A percentile compares a stretch with the other conserved stretches of the same genome.
These are phyloP conservation scores for Mongoloraphidia duomilia DNA, from an alignment of 2,888 invertebrate species.

Conservation along the genomic window DNA sequence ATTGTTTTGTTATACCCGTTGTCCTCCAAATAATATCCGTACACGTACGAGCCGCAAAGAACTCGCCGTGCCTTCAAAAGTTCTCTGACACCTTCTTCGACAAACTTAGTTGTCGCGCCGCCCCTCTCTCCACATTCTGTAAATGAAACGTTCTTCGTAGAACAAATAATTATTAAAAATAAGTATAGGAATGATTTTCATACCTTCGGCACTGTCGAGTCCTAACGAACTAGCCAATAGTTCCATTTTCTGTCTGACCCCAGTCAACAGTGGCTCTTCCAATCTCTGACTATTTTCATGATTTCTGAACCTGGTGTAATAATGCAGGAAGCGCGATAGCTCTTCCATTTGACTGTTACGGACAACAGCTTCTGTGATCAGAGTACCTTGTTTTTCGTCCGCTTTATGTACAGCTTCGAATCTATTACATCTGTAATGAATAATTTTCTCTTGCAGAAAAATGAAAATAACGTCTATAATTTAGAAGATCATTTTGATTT, in stretches of 20 bases:
- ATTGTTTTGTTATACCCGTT: constrained; percentile 49
- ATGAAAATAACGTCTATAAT: no score
- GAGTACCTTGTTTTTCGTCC: constrained; percentile 40
- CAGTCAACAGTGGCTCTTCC: constrained; percentile 43
- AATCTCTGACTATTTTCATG: constrained; percentile 49
- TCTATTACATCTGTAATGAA: constrained; percentile 28
- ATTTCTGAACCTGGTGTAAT: constrained; percentile 47
- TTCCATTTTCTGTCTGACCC: constrained; percentile 46
- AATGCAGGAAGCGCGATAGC: constrained; percentile 48
- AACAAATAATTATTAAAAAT: not conserved
- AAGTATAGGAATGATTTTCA: not conserved
- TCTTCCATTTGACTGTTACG: constrained; percentile 43
- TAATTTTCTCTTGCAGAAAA: no score
- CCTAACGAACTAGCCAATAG: constrained; percentile 37
- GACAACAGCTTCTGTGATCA: constrained; percentile 42
- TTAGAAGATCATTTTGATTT: constrained; percentile 24
- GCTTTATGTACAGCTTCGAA: constrained; percentile 49
- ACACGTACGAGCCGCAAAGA: constrained; percentile 51
- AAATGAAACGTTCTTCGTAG: constrained; percentile 7
- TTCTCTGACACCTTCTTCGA: constrained; percentile 48
- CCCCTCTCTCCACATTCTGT: constrained; percentile 28
- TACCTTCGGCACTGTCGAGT: constrained; percentile 28
- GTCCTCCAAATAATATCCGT: constrained; percentile 50
- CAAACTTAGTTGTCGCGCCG: constrained; percentile 31
- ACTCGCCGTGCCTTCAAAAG: constrained; percentile 45